Conservation (phyloP, 2,888 invertebrate species). For the Octonoba sinensis region DNA sequence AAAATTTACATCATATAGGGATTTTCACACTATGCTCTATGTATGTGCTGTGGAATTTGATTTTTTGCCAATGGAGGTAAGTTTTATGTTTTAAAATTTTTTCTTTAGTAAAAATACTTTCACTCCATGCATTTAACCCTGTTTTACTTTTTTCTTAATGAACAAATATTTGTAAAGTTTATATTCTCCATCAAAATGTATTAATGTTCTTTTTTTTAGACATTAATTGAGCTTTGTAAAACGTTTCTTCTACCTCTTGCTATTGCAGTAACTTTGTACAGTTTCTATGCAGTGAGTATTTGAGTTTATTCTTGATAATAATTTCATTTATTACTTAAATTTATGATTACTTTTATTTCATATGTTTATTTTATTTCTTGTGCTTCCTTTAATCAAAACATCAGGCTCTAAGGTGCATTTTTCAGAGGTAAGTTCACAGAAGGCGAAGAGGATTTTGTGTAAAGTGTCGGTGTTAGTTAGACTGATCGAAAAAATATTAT, state of each 20-base stretch:
- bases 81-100: neutral
- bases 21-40: slow-evolving; percentile 83
- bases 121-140: no score
- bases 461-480: neutral
- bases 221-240: slow-evolving; percentile 36
- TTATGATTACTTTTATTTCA: slow-evolving; percentile 2
- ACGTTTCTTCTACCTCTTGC: slow-evolving; percentile 63
- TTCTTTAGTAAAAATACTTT: no score
- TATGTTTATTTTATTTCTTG: neutral
- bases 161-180: no score
- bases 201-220: slow-evolving; percentile 29
- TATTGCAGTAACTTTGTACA: slow-evolving; percentile 10
- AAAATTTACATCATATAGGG: slow-evolving; percentile 79
- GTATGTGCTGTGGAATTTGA: slow-evolving; percentile 84
- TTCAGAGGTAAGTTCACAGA: neutral
- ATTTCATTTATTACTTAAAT: neutral
- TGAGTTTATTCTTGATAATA: neutral
- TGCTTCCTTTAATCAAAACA: no score
- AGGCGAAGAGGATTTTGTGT: neutral
- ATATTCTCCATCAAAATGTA: no score
- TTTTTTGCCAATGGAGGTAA: slow-evolving; percentile 76
- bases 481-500: neutral
- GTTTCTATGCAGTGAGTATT: slow-evolving; percentile 30
- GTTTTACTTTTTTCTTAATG: no score
- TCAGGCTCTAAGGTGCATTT: neutral